Evolutionary conservation across 2,888 invertebrate genomes (phyloP).

Genomic region (Callimorpha dominula): DNA sequence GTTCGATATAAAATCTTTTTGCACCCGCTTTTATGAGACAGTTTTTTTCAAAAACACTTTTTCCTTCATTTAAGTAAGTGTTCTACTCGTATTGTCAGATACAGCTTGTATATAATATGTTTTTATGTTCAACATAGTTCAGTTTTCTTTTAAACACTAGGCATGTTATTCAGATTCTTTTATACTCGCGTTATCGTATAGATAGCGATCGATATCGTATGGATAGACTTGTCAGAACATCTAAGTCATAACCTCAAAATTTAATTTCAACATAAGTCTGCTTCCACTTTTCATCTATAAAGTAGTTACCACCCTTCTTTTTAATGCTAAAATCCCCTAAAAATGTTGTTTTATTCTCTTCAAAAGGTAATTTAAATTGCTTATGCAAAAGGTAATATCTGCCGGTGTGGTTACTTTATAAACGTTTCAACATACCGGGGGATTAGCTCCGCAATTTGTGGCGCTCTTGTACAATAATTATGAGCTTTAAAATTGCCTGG

Average conservation of each 20-base stretch:
- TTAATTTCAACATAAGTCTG: background rate
- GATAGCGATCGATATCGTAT: too few species aligned
- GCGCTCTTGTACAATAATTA: slow-evolving; percentile 12
- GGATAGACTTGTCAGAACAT: background rate
- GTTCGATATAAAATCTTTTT: too few species aligned
- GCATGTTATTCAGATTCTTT: too few species aligned
- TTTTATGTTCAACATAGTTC: too few species aligned
- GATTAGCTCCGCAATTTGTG: slow-evolving; percentile 17
- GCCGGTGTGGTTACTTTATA: slow-evolving; percentile 15
- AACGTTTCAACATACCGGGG: background rate
- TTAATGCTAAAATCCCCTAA: slow-evolving; percentile 26
- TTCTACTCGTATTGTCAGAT: too few species aligned
- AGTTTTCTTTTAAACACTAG: too few species aligned
- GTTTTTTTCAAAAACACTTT: too few species aligned
- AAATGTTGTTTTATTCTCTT: slow-evolving; percentile 25
- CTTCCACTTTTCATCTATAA: background rate
- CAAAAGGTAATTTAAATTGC: slow-evolving; percentile 33
- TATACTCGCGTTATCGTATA: too few species aligned
- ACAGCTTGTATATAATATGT: too few species aligned
- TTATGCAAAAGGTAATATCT: slow-evolving; percentile 42
- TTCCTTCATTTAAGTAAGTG: too few species aligned
- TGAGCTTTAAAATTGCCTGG: background rate
- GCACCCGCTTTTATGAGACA: too few species aligned
- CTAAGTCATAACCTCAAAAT: too few species aligned
- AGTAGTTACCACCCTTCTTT: slow-evolving; percentile 20